Evolutionary conservation across 2,888 invertebrate genomes (phyloP).

Genomic region (Graphium colonna): DNA sequence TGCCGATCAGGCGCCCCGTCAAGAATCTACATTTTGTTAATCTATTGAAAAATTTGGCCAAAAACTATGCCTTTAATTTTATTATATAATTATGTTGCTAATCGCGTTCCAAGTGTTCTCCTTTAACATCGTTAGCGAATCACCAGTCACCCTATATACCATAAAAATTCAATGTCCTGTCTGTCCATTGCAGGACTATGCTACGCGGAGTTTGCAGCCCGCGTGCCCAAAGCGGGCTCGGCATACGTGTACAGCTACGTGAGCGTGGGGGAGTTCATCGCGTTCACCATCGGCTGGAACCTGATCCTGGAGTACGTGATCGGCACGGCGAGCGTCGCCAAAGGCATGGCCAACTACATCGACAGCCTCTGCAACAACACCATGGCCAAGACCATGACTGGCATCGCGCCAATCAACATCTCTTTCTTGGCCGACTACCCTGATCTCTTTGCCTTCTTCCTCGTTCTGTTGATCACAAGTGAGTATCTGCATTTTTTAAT

Average conservation of each 20-base stretch:
- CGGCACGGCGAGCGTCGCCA: constrained; percentile 88
- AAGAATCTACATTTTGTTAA: too few relatives aligned
- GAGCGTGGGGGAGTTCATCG: constrained; percentile 94
- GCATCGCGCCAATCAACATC: constrained; percentile 83
- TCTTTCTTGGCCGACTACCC: constrained; percentile 48
- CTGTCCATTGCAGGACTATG: constrained; percentile 84
- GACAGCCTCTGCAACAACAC: constrained; percentile 85
- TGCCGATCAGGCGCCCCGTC: too few relatives aligned
- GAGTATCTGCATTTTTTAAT: constrained; percentile 41
- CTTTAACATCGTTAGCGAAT: too few relatives aligned
- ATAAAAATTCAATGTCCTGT: not conserved
- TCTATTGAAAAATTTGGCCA: too few relatives aligned
- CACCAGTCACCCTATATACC: too few relatives aligned
- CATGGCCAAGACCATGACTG: constrained; percentile 83
- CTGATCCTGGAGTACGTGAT: constrained; percentile 91
- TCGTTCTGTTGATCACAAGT: constrained; percentile 86
- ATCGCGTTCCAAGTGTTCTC: too few relatives aligned
- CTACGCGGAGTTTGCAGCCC: constrained; percentile 94
- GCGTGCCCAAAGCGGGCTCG: constrained; percentile 94
- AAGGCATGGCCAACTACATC: constrained; percentile 88
- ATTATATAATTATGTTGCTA: too few relatives aligned
- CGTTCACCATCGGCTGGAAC: constrained; percentile 96
- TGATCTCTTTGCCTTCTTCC: constrained; percentile 60
- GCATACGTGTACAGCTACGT: constrained; percentile 97
- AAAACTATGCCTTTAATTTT: too few relatives aligned